Evolutionary conservation across 1,140 invertebrate genomes (phyloP).

Genomic region (Helicoverpa armigera): DNA sequence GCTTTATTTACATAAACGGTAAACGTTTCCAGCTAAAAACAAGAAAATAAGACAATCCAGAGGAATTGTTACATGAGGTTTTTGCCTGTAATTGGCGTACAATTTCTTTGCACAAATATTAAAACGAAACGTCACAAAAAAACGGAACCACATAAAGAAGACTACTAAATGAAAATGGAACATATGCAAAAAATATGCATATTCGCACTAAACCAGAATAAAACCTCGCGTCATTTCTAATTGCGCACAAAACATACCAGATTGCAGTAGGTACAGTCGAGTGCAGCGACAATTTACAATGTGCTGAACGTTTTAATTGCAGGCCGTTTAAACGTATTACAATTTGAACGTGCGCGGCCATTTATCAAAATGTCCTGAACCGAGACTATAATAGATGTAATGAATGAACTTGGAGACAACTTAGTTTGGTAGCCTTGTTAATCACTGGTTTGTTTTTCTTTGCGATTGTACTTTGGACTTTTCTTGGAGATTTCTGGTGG

Average conservation of each 20-base stretch:
- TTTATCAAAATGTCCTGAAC: constrained; percentile 62
- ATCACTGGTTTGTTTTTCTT: constrained; percentile 5
- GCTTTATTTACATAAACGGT: no score
- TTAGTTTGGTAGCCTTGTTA: constrained; percentile 32
- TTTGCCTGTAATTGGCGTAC: no score
- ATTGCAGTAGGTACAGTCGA: constrained; percentile 46
- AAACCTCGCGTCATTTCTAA: constrained; percentile 42
- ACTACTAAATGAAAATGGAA: no score
- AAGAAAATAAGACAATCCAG: no score
- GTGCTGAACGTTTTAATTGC: constrained; percentile 78
- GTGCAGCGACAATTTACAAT: constrained; percentile 69
- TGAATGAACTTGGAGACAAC: constrained; percentile 45
- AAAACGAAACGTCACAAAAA: no score
- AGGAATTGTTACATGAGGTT: no score
- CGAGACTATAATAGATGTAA: constrained; percentile 19
- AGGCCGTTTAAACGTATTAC: constrained; percentile 71
- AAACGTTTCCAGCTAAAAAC: no score
- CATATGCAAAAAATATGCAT: no score
- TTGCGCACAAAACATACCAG: constrained; percentile 44
- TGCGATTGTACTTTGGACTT: not conserved
- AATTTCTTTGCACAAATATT: no score
- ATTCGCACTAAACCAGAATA: not conserved
- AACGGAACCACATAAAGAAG: no score
- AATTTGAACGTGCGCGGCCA: constrained; percentile 68
- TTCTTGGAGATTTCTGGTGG: not conserved